These are phyloP conservation scores for Pedicia rivosa DNA, from an alignment of 2,888 invertebrate genomes.

Conservation along the genomic window DNA sequence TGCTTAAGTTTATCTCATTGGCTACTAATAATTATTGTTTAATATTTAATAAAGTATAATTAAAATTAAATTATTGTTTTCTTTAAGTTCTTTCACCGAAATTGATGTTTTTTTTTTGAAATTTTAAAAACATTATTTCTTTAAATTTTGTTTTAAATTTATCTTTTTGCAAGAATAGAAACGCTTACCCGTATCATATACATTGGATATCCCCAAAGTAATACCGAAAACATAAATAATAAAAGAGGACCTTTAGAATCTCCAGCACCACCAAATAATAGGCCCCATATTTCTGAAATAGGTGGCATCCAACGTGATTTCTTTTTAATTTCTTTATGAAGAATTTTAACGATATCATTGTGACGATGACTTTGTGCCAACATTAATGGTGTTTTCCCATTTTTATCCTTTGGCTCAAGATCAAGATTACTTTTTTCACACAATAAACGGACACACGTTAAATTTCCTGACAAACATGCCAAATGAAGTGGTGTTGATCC, in stretches of 20 bases:
- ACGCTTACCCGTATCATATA: constrained; percentile 61
- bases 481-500: constrained; percentile 84
- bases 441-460: constrained; percentile 69
- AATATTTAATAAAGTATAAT: too few species aligned
- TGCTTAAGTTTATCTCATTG: too few species aligned
- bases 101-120: too few species aligned
- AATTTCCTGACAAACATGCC: constrained; percentile 76
- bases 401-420: constrained; percentile 73
- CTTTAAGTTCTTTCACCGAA: too few species aligned
- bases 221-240: constrained; percentile 69
- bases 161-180: background rate
- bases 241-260: constrained; percentile 79
- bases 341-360: constrained; percentile 62
- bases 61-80: too few species aligned
- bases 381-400: constrained; percentile 83
- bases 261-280: constrained; percentile 80
- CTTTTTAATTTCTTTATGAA: constrained; percentile 68
- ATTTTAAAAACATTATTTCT: too few species aligned
- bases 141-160: too few species aligned
- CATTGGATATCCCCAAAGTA: constrained; percentile 89
- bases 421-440: constrained; percentile 86
- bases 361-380: constrained; percentile 79
- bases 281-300: constrained; percentile 72
- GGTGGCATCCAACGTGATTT: constrained; percentile 77
- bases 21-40: too few species aligned